phyloP scores from a whole-genome alignment of 2,888 invertebrate species.

The Leptogaster cylindrica region DNA sequence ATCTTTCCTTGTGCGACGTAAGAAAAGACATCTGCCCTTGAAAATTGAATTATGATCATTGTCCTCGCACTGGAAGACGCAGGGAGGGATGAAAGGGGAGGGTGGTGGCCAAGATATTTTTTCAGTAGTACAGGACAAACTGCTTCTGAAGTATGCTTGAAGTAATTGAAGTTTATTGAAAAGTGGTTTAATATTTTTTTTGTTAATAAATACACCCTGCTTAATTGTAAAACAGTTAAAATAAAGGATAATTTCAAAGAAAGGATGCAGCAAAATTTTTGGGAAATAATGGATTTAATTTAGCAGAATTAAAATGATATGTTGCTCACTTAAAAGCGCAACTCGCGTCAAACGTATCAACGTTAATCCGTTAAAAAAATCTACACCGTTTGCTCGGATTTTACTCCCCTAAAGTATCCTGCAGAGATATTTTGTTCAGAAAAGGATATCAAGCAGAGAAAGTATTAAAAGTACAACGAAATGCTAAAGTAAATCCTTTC shows the following conservation, averaged over 20 bases:
- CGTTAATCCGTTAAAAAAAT: background rate
- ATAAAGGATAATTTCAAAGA: too few species aligned
- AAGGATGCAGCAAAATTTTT: background rate
- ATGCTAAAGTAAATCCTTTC: conserved; percentile 2
- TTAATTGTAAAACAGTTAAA: background rate
- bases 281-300: background rate
- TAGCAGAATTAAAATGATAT: background rate
- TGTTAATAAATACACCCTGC: background rate
- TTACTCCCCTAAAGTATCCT: background rate
- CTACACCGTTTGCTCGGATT: conserved; percentile 6
- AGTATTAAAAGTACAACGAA: conserved; percentile 4
- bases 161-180: background rate
- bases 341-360: too few species aligned
- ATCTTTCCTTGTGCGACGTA: background rate
- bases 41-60: conserved; percentile 40
- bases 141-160: background rate
- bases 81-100: background rate
- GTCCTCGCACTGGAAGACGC: background rate
- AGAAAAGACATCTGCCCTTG: conserved; percentile 40
- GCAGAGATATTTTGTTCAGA: conserved; percentile 12
- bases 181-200: background rate
- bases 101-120: background rate
- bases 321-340: too few species aligned
- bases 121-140: background rate
- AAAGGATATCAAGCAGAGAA: conserved; percentile 12